Conservation (phyloP, 2,797 vertebrate genomes). For the Nothura maculosa region DNA sequence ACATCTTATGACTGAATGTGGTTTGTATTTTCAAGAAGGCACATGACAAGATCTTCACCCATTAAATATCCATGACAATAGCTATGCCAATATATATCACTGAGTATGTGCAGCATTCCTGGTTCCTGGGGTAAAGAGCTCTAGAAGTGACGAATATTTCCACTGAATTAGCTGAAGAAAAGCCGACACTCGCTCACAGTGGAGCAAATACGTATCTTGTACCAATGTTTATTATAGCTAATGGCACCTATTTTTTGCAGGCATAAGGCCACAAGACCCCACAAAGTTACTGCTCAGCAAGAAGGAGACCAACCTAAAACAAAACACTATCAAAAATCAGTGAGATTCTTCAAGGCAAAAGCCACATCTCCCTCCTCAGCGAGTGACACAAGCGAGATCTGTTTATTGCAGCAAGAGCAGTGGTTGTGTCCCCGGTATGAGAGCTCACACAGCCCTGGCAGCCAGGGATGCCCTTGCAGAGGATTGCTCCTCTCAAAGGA, state of each 20-base stretch:
- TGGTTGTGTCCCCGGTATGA: rapidly evolving
- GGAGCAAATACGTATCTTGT: not conserved
- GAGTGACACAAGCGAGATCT: rapidly evolving
- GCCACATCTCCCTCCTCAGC: not conserved
- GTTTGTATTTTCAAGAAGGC: not conserved
- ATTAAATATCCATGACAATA: not conserved
- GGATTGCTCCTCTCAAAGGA: not conserved
- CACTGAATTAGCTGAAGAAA: not conserved
- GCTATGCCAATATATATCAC: not conserved
- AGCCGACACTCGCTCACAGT: not conserved
- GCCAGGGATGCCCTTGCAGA: rapidly evolving
- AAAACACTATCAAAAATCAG: not conserved
- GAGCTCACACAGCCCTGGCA: rapidly evolving
- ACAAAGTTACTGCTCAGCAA: not conserved
- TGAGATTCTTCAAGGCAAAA: not conserved
- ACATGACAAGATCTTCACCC: not conserved
- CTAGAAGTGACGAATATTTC: not conserved
- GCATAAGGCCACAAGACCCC: not conserved
- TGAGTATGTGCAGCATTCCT: not conserved
- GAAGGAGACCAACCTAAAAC: not conserved
- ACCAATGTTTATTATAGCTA: not conserved
- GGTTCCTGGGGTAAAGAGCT: not conserved
- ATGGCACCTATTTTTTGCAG: not conserved
- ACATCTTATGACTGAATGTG: rapidly evolving
- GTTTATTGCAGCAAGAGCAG: not conserved